phyloP scores from a whole-genome alignment of 2,888 invertebrate genomes.

The Galerucella pusilla region DNA sequence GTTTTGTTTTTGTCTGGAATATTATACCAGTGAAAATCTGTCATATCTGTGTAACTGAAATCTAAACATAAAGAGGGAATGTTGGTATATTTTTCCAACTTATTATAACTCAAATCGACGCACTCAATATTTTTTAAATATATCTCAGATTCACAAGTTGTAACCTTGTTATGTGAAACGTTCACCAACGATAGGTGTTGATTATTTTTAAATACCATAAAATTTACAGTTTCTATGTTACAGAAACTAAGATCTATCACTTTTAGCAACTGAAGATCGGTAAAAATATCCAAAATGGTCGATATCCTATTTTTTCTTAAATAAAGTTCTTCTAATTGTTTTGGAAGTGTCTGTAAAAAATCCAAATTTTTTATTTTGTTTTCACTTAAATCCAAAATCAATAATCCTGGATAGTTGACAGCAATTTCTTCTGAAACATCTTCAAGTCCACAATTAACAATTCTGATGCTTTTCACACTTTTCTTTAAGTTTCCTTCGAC shows the following conservation, averaged over 20 bases:
- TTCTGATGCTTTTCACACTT: constrained; percentile 19
- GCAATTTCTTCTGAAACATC: constrained; percentile 24
- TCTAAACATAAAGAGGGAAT: constrained; percentile 41
- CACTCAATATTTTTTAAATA: constrained; percentile 42
- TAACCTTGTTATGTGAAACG: constrained; percentile 38
- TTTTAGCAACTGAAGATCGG: constrained; percentile 20
- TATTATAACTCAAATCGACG: constrained; percentile 41
- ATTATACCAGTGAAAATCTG: constrained; percentile 39
- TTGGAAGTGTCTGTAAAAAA: constrained; percentile 29
- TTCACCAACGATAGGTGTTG: constrained; percentile 33
- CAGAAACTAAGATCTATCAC: constrained; percentile 36
- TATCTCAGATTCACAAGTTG: constrained; percentile 32
- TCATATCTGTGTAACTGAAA: constrained; percentile 36
- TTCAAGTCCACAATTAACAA: constrained; percentile 25
- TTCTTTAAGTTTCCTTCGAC: constrained; percentile 19
- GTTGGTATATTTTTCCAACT: constrained; percentile 33
- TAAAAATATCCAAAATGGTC: constrained; percentile 24
- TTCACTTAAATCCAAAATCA: constrained; percentile 32
- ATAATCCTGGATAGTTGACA: constrained; percentile 21
- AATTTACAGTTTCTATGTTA: constrained; percentile 26
- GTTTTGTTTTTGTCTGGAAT: constrained; percentile 34
- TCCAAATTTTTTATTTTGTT: constrained; percentile 30
- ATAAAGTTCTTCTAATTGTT: constrained; percentile 26
- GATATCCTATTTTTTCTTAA: constrained; percentile 32
- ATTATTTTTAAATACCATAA: constrained; percentile 39